These are phyloP conservation scores for Sabellastarte sp. DNA, from an alignment of 2,888 invertebrate genomes.

Conservation along the genomic window DNA sequence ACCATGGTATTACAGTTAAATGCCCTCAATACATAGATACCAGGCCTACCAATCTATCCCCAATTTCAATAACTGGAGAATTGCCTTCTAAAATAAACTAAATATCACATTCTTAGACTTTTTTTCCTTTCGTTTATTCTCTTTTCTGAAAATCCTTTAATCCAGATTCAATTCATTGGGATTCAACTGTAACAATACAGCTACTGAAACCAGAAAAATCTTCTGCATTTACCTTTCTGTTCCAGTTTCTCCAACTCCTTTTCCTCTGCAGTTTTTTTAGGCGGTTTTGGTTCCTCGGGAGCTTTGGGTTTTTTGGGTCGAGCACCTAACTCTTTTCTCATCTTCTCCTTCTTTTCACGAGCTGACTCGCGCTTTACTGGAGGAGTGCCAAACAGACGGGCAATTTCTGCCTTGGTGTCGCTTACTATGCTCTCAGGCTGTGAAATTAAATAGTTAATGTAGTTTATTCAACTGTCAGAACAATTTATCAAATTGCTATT, in stretches of 20 bases:
- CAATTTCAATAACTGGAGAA: too few species aligned
- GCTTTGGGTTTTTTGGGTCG: background rate
- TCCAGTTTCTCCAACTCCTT: slow-evolving; percentile 3
- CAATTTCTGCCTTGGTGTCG: background rate
- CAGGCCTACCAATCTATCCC: too few species aligned
- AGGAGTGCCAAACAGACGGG: background rate
- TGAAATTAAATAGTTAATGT: too few species aligned
- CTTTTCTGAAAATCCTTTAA: background rate
- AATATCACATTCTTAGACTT: too few species aligned
- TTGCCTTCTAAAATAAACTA: too few species aligned
- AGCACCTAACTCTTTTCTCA: too few species aligned
- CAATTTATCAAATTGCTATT: too few species aligned
- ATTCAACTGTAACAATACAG: background rate
- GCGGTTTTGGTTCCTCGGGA: background rate
- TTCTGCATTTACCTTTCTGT: slow-evolving; percentile 8
- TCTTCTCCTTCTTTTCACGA: background rate
- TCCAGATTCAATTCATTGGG: background rate
- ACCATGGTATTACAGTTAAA: too few species aligned
- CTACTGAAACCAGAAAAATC: too few species aligned
- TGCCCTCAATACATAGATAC: too few species aligned
- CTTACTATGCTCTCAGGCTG: background rate
- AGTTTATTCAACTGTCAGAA: too few species aligned
- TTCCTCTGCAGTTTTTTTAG: slow-evolving; percentile 2
- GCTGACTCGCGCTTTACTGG: background rate
- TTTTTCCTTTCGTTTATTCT: too few species aligned